A percentile compares a stretch with the other conserved stretches of the same genome.
Conservation (phyloP, 2,113 vertebrate species). For the Aspidoscelis tigris region DNA sequence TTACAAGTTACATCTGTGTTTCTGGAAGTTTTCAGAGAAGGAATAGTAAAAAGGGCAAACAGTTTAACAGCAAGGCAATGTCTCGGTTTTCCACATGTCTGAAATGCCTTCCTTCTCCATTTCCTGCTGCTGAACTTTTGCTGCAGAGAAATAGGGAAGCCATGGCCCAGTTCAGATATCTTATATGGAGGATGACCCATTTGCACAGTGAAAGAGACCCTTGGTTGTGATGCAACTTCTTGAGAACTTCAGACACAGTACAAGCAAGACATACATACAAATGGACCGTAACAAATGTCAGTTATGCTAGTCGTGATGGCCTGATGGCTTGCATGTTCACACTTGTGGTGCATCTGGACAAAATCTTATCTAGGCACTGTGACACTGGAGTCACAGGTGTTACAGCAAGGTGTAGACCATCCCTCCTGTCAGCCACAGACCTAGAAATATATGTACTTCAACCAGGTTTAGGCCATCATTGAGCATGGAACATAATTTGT, state of each 20-base stretch:
- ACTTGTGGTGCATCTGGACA: too few species aligned
- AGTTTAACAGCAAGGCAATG: neutral
- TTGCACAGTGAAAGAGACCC: neutral
- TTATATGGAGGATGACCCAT: neutral
- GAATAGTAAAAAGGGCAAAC: slow-evolving; percentile 25
- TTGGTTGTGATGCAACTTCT: too few species aligned
- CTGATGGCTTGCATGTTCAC: too few species aligned
- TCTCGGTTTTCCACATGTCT: neutral
- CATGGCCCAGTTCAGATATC: neutral
- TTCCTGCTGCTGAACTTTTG: neutral
- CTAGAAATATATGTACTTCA: neutral
- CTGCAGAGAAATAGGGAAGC: neutral
- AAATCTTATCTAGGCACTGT: too few species aligned
- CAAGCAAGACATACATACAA: too few species aligned
- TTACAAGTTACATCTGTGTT: slow-evolving; percentile 77
- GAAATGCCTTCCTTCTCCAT: neutral
- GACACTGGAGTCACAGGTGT: too few species aligned
- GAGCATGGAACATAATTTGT: neutral
- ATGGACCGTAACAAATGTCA: too few species aligned
- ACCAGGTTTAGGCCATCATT: neutral
- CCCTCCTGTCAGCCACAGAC: neutral
- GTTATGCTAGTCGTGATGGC: too few species aligned
- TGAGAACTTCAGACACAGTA: too few species aligned
- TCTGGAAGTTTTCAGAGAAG: slow-evolving; percentile 64
- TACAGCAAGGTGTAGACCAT: too few species aligned